phyloP scores from a whole-genome alignment of 2,797 vertebrate genomes.

The Eurystomus glaucurus region DNA sequence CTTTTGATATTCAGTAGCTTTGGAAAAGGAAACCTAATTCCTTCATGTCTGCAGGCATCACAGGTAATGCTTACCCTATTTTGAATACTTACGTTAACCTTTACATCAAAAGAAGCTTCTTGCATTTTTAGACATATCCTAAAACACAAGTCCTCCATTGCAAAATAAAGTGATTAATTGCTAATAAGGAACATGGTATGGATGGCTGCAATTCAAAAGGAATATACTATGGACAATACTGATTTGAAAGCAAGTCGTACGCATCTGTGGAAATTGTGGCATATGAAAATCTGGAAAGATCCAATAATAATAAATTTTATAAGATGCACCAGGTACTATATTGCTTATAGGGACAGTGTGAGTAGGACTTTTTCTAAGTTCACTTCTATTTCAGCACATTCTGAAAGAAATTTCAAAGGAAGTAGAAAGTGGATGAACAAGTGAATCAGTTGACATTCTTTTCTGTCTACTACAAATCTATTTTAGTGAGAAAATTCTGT shows the following conservation, averaged over 20 bases:
- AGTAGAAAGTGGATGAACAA: neutral
- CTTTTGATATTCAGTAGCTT: neutral
- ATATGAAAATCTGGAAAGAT: neutral
- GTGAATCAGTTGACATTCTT: neutral
- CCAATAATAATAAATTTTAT: neutral
- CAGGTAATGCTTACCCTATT: neutral
- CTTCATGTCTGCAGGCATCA: neutral
- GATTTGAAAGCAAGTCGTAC: rapidly evolving
- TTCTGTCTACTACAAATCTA: slow-evolving; percentile 2
- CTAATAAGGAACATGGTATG: neutral
- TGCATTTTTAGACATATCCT: neutral
- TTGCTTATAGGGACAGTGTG: neutral
- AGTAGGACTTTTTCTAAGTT: neutral
- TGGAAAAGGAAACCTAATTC: neutral
- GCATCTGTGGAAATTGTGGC: neutral
- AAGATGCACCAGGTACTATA: neutral
- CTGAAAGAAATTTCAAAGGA: neutral
- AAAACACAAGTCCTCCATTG: neutral
- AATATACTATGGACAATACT: neutral
- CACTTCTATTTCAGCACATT: neutral
- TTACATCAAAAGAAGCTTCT: neutral
- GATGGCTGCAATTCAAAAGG: neutral
- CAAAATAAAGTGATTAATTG: neutral
- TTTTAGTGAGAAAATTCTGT: slow-evolving; percentile 22
- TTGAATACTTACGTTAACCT: neutral